Evolutionary conservation across 1,140 invertebrate genomes (phyloP).

Genomic region (Oreohelix idahoensis): DNA sequence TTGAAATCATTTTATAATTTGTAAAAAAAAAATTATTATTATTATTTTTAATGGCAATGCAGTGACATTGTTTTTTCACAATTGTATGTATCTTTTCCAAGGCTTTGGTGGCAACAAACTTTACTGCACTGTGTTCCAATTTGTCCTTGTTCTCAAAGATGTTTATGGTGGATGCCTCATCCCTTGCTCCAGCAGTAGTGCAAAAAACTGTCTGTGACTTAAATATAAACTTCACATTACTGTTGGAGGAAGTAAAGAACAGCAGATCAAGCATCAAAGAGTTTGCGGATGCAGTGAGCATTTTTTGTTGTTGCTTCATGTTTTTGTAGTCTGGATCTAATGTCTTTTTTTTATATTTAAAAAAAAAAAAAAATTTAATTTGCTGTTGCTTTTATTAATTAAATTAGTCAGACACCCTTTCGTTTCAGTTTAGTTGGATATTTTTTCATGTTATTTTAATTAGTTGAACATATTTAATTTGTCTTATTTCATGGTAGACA

Average conservation of each 20-base stretch:
- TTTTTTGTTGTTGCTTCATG: not conserved
- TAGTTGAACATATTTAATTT: no score
- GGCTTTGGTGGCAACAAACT: not conserved
- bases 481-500: no score
- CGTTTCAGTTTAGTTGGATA: no score
- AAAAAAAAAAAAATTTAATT: not conserved
- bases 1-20: no score
- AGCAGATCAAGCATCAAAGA: constrained; percentile 46
- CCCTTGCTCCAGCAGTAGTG: constrained; percentile 31
- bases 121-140: constrained; percentile 42
- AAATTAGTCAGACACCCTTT: not conserved
- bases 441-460: no score
- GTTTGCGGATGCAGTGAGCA: constrained; percentile 43
- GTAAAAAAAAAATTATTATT: constrained; percentile 8
- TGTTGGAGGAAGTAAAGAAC: constrained; percentile 44
- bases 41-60: not conserved
- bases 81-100: not conserved
- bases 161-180: constrained; percentile 35
- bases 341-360: no score
- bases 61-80: constrained; percentile 6
- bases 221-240: constrained; percentile 45
- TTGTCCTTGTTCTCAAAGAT: constrained; percentile 42
- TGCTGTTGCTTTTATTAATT: not conserved
- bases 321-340: not conserved
- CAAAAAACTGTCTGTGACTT: constrained; percentile 48